A percentile compares a stretch with the other conserved stretches of the same genome.
These are phyloP conservation scores for Sigmodon hispidus DNA, from an alignment of 2,113 vertebrate species.

Conservation along the genomic window DNA sequence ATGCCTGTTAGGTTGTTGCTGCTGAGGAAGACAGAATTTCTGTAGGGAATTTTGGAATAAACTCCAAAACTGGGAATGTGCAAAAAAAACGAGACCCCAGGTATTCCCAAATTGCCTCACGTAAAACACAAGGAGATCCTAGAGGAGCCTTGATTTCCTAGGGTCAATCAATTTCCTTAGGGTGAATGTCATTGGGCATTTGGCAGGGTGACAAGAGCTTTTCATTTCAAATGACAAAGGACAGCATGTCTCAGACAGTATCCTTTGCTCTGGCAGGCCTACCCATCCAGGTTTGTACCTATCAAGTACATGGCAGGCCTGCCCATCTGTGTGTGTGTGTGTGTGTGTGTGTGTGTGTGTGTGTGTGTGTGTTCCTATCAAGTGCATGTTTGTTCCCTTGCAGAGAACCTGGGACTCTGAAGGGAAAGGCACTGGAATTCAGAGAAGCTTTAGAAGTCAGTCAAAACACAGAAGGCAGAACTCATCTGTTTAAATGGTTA, in stretches of 20 bases:
- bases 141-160: fast-evolving
- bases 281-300: neutral
- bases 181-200: neutral
- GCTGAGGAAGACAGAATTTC: neutral
- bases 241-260: neutral
- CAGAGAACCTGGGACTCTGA: fast-evolving
- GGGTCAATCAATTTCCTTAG: fast-evolving
- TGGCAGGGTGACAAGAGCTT: neutral
- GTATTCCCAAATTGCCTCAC: too few species aligned
- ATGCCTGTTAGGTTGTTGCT: neutral
- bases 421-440: fast-evolving
- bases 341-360: too few species aligned
- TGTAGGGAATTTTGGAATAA: neutral
- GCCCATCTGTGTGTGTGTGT: too few species aligned
- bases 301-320: neutral
- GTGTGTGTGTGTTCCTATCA: too few species aligned
- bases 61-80: neutral
- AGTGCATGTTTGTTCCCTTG: neutral
- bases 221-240: neutral
- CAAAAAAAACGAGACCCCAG: neutral
- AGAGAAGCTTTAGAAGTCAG: neutral
- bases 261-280: neutral
- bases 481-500: neutral
- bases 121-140: fast-evolving
- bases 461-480: neutral